Evolutionary conservation across 2,113 vertebrate species (phyloP).

Genomic region (Dipodomys stephensi): DNA sequence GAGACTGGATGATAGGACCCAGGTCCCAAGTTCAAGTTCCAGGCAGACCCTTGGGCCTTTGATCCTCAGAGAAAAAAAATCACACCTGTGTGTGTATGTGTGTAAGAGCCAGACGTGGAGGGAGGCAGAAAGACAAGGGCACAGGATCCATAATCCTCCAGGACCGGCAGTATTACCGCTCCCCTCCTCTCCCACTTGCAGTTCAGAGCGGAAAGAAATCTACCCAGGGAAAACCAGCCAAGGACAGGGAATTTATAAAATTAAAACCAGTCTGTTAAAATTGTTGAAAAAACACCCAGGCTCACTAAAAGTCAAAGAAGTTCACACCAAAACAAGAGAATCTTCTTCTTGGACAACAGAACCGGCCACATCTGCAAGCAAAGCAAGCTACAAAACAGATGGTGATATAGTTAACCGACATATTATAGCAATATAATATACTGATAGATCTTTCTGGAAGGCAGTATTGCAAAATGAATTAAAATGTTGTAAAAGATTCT

Average conservation of each 20-base stretch:
- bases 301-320: not conserved
- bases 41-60: not conserved
- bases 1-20: not conserved
- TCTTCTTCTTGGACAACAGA: no score
- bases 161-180: no score
- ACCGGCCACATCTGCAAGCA: not conserved
- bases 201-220: not conserved
- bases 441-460: not conserved
- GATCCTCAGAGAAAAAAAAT: not conserved
- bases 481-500: no score
- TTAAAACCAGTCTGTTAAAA: not conserved
- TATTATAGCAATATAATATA: no score
- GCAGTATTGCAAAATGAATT: not conserved
- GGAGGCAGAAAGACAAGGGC: no score
- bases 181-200: not conserved
- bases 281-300: not conserved
- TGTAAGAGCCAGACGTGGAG: not conserved
- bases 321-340: not conserved
- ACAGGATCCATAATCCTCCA: not conserved
- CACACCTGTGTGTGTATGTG: no score
- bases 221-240: not conserved
- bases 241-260: not conserved
- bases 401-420: no score
- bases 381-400: not conserved
- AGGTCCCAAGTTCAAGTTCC: not conserved